Evolutionary conservation across 1,140 invertebrate species (phyloP).

Genomic region (Zophobas morio): DNA sequence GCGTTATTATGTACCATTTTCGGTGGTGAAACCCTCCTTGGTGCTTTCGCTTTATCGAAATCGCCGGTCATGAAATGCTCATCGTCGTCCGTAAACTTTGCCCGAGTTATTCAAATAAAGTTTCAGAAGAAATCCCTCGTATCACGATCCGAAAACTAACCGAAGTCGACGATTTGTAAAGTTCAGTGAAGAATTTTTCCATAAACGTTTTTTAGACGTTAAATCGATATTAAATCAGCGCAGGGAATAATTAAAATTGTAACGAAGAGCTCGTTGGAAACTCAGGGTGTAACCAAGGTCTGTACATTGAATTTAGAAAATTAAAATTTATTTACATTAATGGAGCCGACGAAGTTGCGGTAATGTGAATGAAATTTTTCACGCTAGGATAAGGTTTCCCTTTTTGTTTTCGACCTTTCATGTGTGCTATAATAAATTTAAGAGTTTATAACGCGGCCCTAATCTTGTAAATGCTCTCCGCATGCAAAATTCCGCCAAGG

Average conservation of each 20-base stretch:
- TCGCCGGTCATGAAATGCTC: slow-evolving; percentile 4
- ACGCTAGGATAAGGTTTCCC: not conserved
- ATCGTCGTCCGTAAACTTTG: slow-evolving; percentile 2
- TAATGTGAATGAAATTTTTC: not conserved
- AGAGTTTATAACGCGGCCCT: slow-evolving; percentile 1
- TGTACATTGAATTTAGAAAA: not conserved
- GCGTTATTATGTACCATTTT: slow-evolving; percentile 19
- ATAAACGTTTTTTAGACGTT: not conserved
- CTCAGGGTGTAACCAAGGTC: not conserved
- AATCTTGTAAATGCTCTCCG: not conserved
- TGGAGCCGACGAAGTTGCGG: not conserved
- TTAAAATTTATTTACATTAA: slow-evolving; percentile 1
- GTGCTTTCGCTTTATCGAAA: slow-evolving; percentile 1
- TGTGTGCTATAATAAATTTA: not conserved
- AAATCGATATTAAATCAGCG: slow-evolving; percentile 4
- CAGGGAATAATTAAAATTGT: not conserved
- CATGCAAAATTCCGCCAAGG: not conserved
- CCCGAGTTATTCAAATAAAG: slow-evolving; percentile 5
- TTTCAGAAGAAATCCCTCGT: slow-evolving; percentile 5
- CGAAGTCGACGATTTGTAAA: not conserved
- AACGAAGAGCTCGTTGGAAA: not conserved
- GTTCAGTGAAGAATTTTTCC: not conserved
- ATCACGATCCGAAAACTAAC: slow-evolving; percentile 9
- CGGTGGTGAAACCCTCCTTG: not conserved
- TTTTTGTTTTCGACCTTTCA: slow-evolving; percentile 5